Base-by-base conservation (phyloP, 2,797 vertebrate species). In the Ara ararauna region DNA sequence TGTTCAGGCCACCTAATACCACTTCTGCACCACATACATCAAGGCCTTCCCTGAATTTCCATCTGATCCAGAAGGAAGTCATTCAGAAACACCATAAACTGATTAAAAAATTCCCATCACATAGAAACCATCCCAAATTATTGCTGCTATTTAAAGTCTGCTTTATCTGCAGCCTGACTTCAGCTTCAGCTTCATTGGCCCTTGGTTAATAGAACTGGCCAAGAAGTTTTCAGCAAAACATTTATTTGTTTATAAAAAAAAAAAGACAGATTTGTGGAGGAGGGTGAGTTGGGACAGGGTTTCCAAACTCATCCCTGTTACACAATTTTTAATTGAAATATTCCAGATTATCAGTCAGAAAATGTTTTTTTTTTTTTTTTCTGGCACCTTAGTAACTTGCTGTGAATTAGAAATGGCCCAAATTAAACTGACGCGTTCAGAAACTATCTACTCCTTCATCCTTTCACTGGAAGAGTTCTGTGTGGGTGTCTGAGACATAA, bases 401-500 rank as follows among this genome's bases (percentile, higher is more conserved):
- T 81, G 82, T 16, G 42, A 85, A 77, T 23, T 60, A 67, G 45
- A 89, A 89, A 77, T 26, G 13, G 68, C 64, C 61, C 68, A 85
- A 77, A 85, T 74, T 36, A 87, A 95, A 91, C 67, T 80, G 20
- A 82, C 32, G 45, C 44, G 65, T 85, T 87, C 38, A 51, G 68
- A 87, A 93, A 82, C 56, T 38, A 77, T 85, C 87, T 92, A 32
- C 7, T 85, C 13, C 30, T 77, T 81, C 60, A 61, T 88, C 11
- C 14, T 89, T 85, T 79, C 38, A 68, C 54, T 90, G n/a, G 65
- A 91, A 71, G 82, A 87, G 32, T 54, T 68, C 75, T 89, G 75
- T 75, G 82, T 66, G 93, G 71, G 80, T 92, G 73, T 76, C 17
- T 15, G 36, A 90, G 60, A 68, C 71, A 81, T 40, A 90, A 93